These are phyloP conservation scores for Heterodera carotae DNA, from an alignment of 1,140 invertebrate genomes.

Conservation along the genomic window DNA sequence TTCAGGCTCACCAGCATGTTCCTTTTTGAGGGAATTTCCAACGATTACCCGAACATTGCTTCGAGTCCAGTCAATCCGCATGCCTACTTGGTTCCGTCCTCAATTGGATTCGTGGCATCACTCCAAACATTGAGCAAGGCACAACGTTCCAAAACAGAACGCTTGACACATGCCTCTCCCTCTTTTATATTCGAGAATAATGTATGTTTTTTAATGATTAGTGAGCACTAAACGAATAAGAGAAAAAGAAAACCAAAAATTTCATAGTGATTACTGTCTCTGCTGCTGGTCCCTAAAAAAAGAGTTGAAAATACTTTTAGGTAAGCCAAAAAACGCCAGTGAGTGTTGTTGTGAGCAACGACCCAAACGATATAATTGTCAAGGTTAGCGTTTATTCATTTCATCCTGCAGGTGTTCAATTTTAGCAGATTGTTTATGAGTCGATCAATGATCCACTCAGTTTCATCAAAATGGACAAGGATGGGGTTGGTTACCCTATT, in stretches of 20 bases:
- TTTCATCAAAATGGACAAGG: background rate
- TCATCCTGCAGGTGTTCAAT: background rate
- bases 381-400: background rate
- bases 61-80: background rate
- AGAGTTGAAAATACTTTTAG: too few species aligned
- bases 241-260: too few species aligned
- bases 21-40: background rate
- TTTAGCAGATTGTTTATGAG: background rate
- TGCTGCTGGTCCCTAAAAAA: too few species aligned
- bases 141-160: background rate
- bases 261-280: too few species aligned
- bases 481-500: background rate
- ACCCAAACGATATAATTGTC: background rate
- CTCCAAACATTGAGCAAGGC: background rate
- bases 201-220: too few species aligned
- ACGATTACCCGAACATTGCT: background rate
- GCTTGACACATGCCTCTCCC: background rate
- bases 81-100: background rate
- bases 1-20: background rate
- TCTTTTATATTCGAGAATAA: background rate
- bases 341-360: background rate
- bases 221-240: too few species aligned
- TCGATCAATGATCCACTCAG: background rate
- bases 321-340: background rate
- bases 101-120: background rate